These are phyloP conservation scores for Halocynthia aurantium DNA, from an alignment of 23 tunicate genomes.

Conservation along the genomic window DNA sequence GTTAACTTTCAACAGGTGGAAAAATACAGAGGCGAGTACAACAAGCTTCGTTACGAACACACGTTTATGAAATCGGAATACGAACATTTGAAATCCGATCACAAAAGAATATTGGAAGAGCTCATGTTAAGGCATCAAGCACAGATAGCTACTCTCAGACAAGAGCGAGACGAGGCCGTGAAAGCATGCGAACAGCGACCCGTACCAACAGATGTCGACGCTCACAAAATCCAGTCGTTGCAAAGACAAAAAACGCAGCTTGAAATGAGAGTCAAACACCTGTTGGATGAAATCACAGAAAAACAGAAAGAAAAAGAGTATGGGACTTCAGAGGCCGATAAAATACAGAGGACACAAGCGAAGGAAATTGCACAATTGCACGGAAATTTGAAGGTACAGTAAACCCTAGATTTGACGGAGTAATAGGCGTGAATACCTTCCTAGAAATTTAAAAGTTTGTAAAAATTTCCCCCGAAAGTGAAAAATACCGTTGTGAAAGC, in stretches of 20 bases:
- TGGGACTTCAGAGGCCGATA: slow-evolving; percentile 43
- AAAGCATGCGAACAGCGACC: slow-evolving; percentile 37
- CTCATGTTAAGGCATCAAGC: slow-evolving; percentile 59
- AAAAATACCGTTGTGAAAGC: too few species aligned
- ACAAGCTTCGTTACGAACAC: slow-evolving; percentile 80
- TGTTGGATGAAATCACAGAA: slow-evolving; percentile 70
- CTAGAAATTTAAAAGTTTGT: too few species aligned
- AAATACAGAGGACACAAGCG: slow-evolving; percentile 51
- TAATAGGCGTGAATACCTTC: too few species aligned
- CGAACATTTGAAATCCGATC: slow-evolving; percentile 73
- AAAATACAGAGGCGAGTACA: slow-evolving; percentile 78
- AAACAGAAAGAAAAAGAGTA: slow-evolving; percentile 75
- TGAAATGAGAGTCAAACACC: slow-evolving; percentile 79
- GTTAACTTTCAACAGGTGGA: slow-evolving; percentile 57
- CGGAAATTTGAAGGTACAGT: slow-evolving; percentile 15
- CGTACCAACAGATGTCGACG: slow-evolving; percentile 40
- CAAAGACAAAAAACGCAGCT: slow-evolving; percentile 75
- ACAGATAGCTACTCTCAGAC: slow-evolving; percentile 57
- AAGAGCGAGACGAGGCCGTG: slow-evolving; percentile 63
- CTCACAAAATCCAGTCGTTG: slow-evolving; percentile 37
- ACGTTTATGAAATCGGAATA: slow-evolving; percentile 75
- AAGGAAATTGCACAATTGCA: slow-evolving; percentile 58
- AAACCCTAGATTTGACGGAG: too few species aligned
- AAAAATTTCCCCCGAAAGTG: too few species aligned
- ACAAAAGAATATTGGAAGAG: slow-evolving; percentile 70